These are phyloP conservation scores for Prionace glauca DNA, from an alignment of 2,797 vertebrate species.

Conservation along the genomic window DNA sequence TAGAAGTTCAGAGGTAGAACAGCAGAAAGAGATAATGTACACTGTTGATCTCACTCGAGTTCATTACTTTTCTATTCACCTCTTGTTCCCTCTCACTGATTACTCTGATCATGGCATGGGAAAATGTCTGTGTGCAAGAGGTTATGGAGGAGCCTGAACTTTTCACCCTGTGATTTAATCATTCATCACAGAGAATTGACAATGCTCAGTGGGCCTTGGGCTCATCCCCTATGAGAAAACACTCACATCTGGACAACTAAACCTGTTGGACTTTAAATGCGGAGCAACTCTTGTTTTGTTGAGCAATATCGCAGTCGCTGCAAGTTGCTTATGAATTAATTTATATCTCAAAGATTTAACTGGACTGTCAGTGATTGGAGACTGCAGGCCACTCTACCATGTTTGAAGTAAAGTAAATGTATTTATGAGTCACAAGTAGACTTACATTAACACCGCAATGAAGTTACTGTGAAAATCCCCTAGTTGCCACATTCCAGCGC, in stretches of 20 bases:
- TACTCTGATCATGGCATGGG: conserved; percentile 37
- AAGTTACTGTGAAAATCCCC: no score
- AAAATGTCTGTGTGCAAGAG: conserved; percentile 37
- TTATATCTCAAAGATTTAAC: neutral
- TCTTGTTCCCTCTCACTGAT: conserved; percentile 37
- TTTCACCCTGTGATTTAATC: conserved; percentile 33
- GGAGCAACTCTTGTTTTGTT: neutral
- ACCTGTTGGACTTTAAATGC: conserved; percentile 15
- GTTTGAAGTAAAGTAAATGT: no score
- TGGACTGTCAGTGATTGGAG: neutral
- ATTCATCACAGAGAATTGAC: conserved; percentile 32
- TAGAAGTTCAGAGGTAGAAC: neutral
- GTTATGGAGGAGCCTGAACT: conserved; percentile 35
- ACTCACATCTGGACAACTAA: neutral
- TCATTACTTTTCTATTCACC: conserved; percentile 32
- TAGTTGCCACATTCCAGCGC: no score
- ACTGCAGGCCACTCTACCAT: neutral
- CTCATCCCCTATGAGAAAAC: conserved; percentile 16
- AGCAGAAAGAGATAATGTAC: conserved; percentile 25
- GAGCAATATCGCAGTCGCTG: neutral
- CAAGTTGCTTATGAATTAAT: neutral
- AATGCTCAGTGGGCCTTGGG: conserved; percentile 13
- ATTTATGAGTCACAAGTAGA: no score
- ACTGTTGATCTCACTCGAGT: conserved; percentile 29
- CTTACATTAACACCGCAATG: no score